These are phyloP conservation scores for Sinhomidia bicolor DNA, from an alignment of 2,888 invertebrate genomes.

Conservation along the genomic window DNA sequence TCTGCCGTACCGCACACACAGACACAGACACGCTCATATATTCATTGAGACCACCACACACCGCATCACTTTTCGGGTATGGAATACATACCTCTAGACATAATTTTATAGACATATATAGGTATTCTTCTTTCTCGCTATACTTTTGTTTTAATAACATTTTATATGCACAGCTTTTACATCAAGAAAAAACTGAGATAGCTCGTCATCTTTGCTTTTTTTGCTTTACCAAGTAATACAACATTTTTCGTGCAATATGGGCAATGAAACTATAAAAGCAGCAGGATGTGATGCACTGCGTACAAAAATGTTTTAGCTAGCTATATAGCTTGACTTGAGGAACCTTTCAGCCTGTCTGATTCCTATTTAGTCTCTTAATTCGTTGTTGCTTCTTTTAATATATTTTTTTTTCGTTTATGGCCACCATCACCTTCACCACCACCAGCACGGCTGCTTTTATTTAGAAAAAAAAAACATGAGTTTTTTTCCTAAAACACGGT, in stretches of 20 bases:
- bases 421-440: slow-evolving; percentile 34
- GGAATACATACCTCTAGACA: not conserved
- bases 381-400: slow-evolving; percentile 31
- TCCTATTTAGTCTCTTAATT: slow-evolving; percentile 35
- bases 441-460: not conserved
- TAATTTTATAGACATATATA: not conserved
- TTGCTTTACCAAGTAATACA: not conserved
- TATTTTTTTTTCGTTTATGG: slow-evolving; percentile 45
- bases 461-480: slow-evolving; percentile 9
- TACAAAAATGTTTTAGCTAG: not conserved
- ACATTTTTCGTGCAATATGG: slow-evolving; percentile 35
- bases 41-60: slow-evolving; percentile 3
- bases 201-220: too few relatives aligned
- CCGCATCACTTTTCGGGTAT: not conserved
- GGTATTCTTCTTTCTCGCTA: not conserved
- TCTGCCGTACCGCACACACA: slow-evolving; percentile 18
- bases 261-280: slow-evolving; percentile 55
- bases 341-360: slow-evolving; percentile 30
- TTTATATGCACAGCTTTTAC: not conserved
- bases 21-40: not conserved
- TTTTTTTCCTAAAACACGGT: slow-evolving; percentile 1
- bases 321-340: slow-evolving; percentile 13
- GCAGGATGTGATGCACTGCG: slow-evolving; percentile 11
- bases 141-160: slow-evolving; percentile 5
- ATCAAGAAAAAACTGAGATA: not conserved